Conservation (phyloP, 2,113 vertebrate genomes). For the Podarcis muralis region DNA sequence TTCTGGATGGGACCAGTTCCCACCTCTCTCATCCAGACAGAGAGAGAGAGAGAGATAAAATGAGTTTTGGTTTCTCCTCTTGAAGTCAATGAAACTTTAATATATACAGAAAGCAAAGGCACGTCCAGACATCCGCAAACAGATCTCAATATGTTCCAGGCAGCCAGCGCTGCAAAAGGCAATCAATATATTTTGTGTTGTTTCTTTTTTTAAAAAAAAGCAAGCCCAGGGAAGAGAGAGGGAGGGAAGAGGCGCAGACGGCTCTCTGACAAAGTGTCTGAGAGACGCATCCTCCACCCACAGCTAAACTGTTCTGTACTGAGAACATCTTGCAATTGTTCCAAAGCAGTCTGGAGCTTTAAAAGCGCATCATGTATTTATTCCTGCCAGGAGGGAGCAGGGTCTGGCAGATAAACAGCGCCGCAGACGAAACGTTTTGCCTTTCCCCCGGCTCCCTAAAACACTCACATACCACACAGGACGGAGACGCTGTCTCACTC, state of each 20-base stretch:
- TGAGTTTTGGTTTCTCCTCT: background rate
- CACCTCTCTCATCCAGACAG: background rate
- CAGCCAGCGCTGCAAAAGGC: constrained; percentile 38
- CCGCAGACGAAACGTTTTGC: too few species aligned
- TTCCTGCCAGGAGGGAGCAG: constrained; percentile 22
- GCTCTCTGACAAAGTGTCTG: constrained; percentile 6
- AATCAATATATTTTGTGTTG: constrained; percentile 17
- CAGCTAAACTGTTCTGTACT: constrained; percentile 37
- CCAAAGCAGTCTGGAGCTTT: constrained; percentile 12
- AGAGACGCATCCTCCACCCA: constrained; percentile 35
- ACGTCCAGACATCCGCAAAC: constrained; percentile 27
- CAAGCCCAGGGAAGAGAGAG: background rate
- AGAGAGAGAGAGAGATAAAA: too few species aligned
- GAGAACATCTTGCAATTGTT: constrained; percentile 43
- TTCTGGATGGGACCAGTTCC: background rate
- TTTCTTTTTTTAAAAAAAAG: constrained; percentile 29
- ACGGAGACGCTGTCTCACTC: background rate
- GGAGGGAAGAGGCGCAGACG: background rate
- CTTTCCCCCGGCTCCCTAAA: background rate
- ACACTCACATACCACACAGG: background rate
- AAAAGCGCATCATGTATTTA: constrained; percentile 34
- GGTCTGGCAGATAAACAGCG: background rate
- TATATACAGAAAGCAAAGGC: constrained; percentile 17
- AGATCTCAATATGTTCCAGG: constrained; percentile 45
- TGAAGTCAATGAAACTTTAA: constrained; percentile 45